Conservation (phyloP, 2,888 invertebrate genomes). For the Melanotus villosus region DNA sequence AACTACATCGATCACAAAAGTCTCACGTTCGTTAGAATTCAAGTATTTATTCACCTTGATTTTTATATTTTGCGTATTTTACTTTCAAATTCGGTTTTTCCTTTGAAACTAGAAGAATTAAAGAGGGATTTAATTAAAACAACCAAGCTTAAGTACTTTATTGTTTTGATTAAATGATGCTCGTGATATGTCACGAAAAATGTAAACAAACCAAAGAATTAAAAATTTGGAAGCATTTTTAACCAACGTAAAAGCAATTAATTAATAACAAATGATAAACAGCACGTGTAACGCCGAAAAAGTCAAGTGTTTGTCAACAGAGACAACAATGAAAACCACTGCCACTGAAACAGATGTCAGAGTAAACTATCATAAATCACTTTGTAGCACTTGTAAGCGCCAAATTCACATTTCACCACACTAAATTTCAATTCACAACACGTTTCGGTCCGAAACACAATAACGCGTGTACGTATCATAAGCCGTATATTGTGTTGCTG, state of each 20-base stretch:
- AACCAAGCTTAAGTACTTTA: too few species aligned
- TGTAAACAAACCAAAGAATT: too few species aligned
- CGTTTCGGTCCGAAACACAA: conserved; percentile 5
- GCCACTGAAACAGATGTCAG: conserved; percentile 24
- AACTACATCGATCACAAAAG: too few species aligned
- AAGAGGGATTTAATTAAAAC: too few species aligned
- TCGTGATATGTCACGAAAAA: too few species aligned
- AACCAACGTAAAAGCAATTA: too few species aligned
- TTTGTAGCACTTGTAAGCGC: conserved; percentile 19
- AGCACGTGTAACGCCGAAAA: not conserved
- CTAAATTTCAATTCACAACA: conserved; percentile 25
- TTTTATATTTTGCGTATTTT: not conserved
- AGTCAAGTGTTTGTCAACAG: conserved; percentile 1
- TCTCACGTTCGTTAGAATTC: too few species aligned
- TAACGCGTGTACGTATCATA: not conserved
- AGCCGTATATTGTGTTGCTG: not conserved
- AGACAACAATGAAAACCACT: conserved; percentile 11
- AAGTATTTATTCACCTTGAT: conserved; percentile 9
- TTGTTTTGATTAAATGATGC: too few species aligned
- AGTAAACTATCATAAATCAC: conserved; percentile 29
- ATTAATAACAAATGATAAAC: not conserved
- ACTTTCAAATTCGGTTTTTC: not conserved
- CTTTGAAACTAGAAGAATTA: too few species aligned
- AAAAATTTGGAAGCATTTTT: too few species aligned
- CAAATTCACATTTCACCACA: conserved; percentile 29